A percentile compares a stretch with the other conserved stretches of the same genome.
phyloP scores from a whole-genome alignment of 2,888 invertebrate genomes.

The Tipula unca region DNA sequence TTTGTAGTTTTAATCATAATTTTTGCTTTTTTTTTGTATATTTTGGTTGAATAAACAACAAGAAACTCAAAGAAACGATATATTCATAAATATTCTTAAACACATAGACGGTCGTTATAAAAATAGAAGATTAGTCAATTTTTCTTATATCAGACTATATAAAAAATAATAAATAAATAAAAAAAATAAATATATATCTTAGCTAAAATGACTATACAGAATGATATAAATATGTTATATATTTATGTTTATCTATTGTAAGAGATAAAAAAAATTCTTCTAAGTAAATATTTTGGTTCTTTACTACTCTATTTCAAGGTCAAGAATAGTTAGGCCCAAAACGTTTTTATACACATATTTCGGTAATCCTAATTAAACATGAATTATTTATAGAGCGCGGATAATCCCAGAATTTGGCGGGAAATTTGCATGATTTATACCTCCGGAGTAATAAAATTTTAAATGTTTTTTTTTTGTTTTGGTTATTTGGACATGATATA shows the following conservation, averaged over 20 bases:
- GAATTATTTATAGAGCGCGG: neutral
- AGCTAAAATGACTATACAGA: neutral
- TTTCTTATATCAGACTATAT: neutral
- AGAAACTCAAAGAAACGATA: neutral
- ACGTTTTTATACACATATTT: neutral
- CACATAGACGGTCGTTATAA: constrained; percentile 14
- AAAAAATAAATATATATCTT: neutral
- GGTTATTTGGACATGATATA: neutral
- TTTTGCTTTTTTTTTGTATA: neutral
- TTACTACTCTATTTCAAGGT: neutral
- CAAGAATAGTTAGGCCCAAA: neutral
- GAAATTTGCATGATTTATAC: neutral
- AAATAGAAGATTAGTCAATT: constrained; percentile 14
- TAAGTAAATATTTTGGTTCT: neutral
- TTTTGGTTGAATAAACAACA: neutral
- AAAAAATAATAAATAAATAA: neutral
- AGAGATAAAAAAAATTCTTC: neutral
- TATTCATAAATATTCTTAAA: neutral
- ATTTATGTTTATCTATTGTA: constrained; percentile 8
- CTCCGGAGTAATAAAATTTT: neutral
- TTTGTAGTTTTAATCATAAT: constrained; percentile 8
- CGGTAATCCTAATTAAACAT: neutral
- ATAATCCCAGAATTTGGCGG: neutral
- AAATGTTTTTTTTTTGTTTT: neutral
- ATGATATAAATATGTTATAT: neutral